phyloP scores from a whole-genome alignment of 92 coral and sea anemone species.

The Zoanthus sociatus region DNA sequence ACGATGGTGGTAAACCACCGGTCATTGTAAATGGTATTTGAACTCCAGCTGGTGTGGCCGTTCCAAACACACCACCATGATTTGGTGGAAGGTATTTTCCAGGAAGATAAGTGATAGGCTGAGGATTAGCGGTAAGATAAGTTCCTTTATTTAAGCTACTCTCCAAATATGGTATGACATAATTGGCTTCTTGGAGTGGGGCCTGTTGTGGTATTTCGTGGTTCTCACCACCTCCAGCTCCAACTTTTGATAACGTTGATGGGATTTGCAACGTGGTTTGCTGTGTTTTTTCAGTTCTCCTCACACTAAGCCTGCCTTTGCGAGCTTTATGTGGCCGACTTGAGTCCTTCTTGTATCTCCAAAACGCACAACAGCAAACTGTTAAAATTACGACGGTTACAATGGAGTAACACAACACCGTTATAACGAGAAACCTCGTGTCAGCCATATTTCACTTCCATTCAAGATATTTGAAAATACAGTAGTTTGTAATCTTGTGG shows the following conservation, averaged over 20 bases:
- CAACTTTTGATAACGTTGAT: not conserved
- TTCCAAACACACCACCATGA: conserved; percentile 34
- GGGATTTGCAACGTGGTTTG: not conserved
- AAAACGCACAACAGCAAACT: conserved; percentile 90
- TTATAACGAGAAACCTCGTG: conserved; percentile 79
- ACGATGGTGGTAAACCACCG: conserved; percentile 30
- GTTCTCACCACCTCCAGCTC: not conserved
- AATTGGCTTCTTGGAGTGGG: conserved; percentile 25
- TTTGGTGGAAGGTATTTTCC: not conserved
- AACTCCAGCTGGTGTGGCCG: conserved; percentile 15
- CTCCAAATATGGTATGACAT: conserved; percentile 7
- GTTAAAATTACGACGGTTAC: conserved; percentile 75
- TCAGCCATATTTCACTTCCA: conserved; percentile 62
- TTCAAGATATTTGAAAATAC: not conserved
- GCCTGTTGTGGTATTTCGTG: conserved; percentile 2
- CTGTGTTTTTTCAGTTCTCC: conserved; percentile 33
- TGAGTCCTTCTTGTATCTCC: conserved; percentile 72
- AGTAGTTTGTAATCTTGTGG: conserved; percentile 4
- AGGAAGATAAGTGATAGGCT: conserved; percentile 15
- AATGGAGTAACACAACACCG: conserved; percentile 86
- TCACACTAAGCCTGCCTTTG: conserved; percentile 53
- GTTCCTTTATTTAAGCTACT: conserved; percentile 19
- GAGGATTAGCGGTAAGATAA: conserved; percentile 14
- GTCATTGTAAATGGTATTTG: conserved; percentile 23
- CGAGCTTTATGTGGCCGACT: conserved; percentile 56